Evolutionary conservation across 2,113 vertebrate genomes (phyloP).

Genomic region (Tragelaphus scriptus): DNA sequence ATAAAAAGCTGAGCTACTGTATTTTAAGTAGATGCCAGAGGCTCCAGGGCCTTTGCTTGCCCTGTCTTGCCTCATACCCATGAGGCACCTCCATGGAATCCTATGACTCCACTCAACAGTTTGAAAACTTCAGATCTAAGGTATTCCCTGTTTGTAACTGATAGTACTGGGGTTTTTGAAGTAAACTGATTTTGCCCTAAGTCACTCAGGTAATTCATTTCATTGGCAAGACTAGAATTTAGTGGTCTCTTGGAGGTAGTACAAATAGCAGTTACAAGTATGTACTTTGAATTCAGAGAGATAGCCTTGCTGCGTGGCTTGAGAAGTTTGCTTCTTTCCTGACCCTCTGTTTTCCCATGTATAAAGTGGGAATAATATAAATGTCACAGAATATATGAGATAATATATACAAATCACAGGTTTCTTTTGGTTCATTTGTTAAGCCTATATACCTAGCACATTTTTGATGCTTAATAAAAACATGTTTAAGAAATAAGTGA

Average conservation of each 20-base stretch:
- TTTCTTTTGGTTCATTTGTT: not conserved
- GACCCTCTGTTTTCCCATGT: not conserved
- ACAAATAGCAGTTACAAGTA: not conserved
- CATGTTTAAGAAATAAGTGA: not conserved
- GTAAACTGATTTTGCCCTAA: not conserved
- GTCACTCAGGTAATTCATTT: not conserved
- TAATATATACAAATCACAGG: not conserved
- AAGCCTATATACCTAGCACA: not conserved
- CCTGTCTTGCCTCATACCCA: not conserved
- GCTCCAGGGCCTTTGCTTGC: not conserved
- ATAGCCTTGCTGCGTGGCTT: not conserved
- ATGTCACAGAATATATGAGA: not conserved
- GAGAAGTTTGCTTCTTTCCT: not conserved
- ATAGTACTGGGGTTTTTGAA: not conserved
- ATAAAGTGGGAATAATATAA: not conserved
- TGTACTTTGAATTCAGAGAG: not conserved
- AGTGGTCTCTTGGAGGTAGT: not conserved
- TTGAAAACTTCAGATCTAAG: not conserved
- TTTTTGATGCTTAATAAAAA: not conserved
- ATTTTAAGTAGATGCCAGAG: not conserved
- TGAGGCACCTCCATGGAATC: not conserved
- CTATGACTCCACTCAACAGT: not conserved
- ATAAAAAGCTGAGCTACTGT: not conserved
- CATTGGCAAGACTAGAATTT: not conserved
- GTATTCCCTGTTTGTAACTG: not conserved